phyloP scores from a whole-genome alignment of 2,888 invertebrate genomes.

The Branchellion lobata region DNA sequence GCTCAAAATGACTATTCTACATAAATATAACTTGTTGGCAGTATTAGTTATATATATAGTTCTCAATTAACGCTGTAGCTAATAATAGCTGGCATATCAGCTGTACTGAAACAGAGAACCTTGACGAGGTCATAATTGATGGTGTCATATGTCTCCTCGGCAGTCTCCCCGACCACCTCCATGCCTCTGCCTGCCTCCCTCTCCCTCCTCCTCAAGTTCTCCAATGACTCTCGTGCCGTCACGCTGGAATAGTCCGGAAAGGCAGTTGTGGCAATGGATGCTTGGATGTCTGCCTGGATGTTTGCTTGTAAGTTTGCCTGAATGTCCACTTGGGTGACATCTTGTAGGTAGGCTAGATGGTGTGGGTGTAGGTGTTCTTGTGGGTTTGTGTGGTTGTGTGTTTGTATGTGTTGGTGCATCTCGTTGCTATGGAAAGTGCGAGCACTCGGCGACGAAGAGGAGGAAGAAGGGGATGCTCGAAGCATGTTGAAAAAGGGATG shows the following conservation, averaged over 20 bases:
- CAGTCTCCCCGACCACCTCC: conserved; percentile 1
- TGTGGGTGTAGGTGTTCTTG: neutral
- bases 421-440: too few relatives aligned
- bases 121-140: conserved; percentile 51
- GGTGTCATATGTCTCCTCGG: conserved; percentile 49
- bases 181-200: neutral
- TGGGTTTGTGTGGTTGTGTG: neutral
- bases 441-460: too few relatives aligned
- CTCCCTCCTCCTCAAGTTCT: conserved; percentile 50
- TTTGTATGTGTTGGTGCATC: too few relatives aligned
- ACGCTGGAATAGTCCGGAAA: conserved; percentile 51
- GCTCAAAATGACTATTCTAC: too few relatives aligned
- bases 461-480: neutral
- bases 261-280: neutral
- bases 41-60: too few relatives aligned
- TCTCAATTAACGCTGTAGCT: too few relatives aligned
- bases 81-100: too few relatives aligned
- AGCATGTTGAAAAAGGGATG: too few relatives aligned
- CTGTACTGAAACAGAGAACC: too few relatives aligned
- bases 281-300: neutral
- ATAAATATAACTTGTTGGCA: too few relatives aligned
- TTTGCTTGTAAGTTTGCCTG: neutral
- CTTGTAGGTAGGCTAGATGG: neutral
- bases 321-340: neutral
- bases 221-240: conserved; percentile 52